Base-by-base conservation (phyloP, 2,888 invertebrate genomes). In the Aspidiotus destructor region DNA sequence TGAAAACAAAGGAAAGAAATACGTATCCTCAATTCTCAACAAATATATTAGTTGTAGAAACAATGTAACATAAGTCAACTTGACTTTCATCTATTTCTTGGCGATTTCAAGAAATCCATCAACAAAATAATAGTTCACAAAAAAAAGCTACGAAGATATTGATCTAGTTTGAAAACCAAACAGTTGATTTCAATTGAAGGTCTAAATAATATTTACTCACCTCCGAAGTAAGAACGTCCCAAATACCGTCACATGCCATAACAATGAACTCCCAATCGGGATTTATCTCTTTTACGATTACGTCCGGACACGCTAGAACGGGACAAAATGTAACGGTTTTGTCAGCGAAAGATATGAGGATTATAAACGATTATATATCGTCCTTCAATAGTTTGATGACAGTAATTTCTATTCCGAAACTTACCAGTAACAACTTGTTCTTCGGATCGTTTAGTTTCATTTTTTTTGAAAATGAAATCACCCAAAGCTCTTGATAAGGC, bases 241-340 rank as follows among this genome's bases (percentile, higher is more conserved):
- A 99, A 73, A 99, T 98, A 41, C 99, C 99, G 78, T 99, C 99
- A 78, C 98, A 99, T 0, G 98, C 99, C 74, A 99, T 81, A 52
- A 99, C 85, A 68, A 98, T 83, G 77, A 99, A 99, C 80, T 99
- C 97, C 87, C 93, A 93, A 71, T 95, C 92, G n/a, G 86, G 83
- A 55, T 84, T 88, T 72, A 98, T 79, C 70, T 86, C 84, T 72
- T 87, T 84, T 60, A 86, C 85, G 77, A 89, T 86, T 7, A 98
- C 89, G 76, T 98, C 98, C 0, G 98, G 98, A 76, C 85, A 89
- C 0, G 97, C 98, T 94, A 77, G 0, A 77, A 79, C 78, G 73
- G 70, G 40, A 62, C n/a, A 53, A 17, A 42, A n/a, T 48, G 10
- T 13, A 48, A 48, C 48, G 2, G 48, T 48, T 48, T 15, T n/a